Base-by-base conservation (phyloP, 2,113 vertebrate genomes). In the Puntigrus tetrazona region DNA sequence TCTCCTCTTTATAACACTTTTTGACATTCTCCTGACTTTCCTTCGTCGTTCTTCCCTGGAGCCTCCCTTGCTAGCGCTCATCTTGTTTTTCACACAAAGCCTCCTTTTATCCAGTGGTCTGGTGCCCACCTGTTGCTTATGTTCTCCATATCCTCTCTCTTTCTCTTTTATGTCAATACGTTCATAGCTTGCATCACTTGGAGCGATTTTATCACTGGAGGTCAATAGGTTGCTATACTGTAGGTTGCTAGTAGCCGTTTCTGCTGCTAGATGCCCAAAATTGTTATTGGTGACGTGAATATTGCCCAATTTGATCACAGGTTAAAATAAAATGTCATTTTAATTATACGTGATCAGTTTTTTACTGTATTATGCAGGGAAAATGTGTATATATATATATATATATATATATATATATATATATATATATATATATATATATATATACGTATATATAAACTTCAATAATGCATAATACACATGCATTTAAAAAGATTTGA, bases 51-150 rank as follows among this genome's bases (percentile, higher is more conserved):
- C 75, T 22, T 84, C 77, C 43, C 82, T 25, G 3, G 14, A 88
- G 82, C 38, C 86, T 82, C 36, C 36, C 84, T 87, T 85, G 61
- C 38, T 47, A 87, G 83, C 75, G 83, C 89, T 88, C 88, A 84
- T 90, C 84, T 90, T 91, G 70, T 91, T 90, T 93, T 89, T 77
- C 85, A 89, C 85, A 92, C 90, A 91, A 91, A 92, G 89, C 80
- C 79, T 38, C 70, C 84, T 91, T 92, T 93, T 87, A 90, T 92
- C 87, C 79, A n/a, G 52, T 88, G 81, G 89, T 89, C 90, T 92
- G 88, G 81, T 91, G 87, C 88, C 89, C 91, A 93, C 92, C 92
- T 92, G 90, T 92, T 92, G 91, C 82, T 87, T 90, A 89, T 90
- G 90, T 88, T 89, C 92, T 89, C 90, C 86, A 89, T 92, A 65